Conservation (phyloP, 2,113 vertebrate species). For the Syrrhaptes paradoxus region DNA sequence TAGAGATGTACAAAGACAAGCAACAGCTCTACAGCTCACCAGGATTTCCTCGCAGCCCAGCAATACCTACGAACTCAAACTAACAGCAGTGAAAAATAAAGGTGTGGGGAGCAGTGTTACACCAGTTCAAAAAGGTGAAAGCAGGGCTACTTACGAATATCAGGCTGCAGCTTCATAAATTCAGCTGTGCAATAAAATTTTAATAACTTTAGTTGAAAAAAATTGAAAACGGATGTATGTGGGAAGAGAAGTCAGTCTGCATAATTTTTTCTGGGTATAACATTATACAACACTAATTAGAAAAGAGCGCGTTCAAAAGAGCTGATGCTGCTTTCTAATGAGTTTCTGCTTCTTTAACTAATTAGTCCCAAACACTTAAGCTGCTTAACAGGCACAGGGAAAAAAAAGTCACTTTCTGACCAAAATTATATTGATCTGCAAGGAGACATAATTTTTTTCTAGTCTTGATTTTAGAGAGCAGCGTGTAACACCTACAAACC, state of each 20-base stretch:
- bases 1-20: background rate
- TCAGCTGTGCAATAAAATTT: background rate
- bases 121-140: background rate
- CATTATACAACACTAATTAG: background rate
- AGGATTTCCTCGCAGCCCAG: background rate
- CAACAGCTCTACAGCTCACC: background rate
- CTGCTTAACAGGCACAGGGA: background rate
- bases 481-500: background rate
- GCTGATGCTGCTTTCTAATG: background rate
- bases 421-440: background rate
- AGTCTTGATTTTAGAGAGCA: background rate
- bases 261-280: background rate
- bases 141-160: background rate
- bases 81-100: background rate
- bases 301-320: background rate
- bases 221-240: background rate
- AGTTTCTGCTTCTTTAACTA: background rate
- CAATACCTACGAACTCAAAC: background rate
- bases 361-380: background rate
- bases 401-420: background rate
- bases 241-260: background rate
- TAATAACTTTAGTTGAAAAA: background rate
- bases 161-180: background rate
- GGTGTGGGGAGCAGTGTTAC: rapidly evolving
- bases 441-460: background rate